phyloP scores from a whole-genome alignment of 2,113 vertebrate genomes.

The Mohoua ochrocephala region DNA sequence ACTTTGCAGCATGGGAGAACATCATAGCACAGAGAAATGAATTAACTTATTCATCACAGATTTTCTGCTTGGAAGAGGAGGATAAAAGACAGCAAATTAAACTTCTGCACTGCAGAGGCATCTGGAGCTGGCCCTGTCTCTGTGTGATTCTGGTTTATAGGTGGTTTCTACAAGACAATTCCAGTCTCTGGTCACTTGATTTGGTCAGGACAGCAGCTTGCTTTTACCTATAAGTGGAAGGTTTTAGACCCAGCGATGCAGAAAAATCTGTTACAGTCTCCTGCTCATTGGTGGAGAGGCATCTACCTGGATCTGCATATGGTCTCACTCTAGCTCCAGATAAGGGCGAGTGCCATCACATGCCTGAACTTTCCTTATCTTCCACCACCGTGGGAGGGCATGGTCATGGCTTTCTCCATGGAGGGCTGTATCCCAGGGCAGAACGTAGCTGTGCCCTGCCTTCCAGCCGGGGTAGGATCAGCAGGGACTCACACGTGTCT shows the following conservation, averaged over 20 bases:
- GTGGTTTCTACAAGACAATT: not conserved
- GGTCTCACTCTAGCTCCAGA: not conserved
- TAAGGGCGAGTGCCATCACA: not conserved
- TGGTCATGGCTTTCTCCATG: fast-evolving
- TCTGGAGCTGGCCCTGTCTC: not conserved
- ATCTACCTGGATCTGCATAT: fast-evolving
- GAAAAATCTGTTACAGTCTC: not conserved
- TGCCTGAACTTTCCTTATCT: not conserved
- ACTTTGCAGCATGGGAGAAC: not conserved
- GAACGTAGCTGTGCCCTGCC: fast-evolving
- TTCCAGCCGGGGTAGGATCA: not conserved
- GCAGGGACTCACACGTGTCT: fast-evolving
- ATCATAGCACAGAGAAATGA: not conserved
- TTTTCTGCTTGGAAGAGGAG: not conserved
- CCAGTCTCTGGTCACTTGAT: not conserved
- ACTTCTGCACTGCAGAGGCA: not conserved
- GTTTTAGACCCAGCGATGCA: not conserved
- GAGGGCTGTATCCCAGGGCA: not conserved
- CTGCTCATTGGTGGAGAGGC: fast-evolving
- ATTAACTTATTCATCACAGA: not conserved
- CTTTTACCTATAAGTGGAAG: not conserved
- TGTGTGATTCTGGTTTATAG: not conserved
- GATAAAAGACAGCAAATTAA: not conserved
- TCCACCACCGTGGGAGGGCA: fast-evolving
- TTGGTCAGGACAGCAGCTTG: not conserved